phyloP scores from a whole-genome alignment of 2,888 invertebrate species.

The Pheosia gnoma region DNA sequence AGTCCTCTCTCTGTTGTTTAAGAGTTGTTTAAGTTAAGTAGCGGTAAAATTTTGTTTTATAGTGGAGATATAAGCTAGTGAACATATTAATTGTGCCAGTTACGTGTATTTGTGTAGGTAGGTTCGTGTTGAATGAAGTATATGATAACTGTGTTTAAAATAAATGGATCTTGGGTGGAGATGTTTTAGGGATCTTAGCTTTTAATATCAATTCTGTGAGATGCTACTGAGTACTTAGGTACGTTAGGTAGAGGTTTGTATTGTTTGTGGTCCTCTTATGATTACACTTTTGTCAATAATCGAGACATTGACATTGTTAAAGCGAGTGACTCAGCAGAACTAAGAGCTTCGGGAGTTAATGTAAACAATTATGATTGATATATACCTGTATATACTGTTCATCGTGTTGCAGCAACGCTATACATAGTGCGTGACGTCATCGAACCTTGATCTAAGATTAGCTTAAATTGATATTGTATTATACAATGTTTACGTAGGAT shows the following conservation, averaged over 20 bases:
- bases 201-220: constrained; percentile 34
- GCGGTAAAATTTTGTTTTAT: constrained; percentile 77
- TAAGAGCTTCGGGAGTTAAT: constrained; percentile 24
- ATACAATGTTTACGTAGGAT: constrained; percentile 30
- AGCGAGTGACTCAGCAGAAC: constrained; percentile 37
- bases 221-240: constrained; percentile 12
- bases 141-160: constrained; percentile 59
- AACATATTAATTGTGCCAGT: constrained; percentile 75
- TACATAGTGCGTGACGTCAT: constrained; percentile 38
- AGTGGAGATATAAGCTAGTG: constrained; percentile 66
- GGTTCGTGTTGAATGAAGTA: constrained; percentile 56
- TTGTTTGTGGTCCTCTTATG: constrained; percentile 29
- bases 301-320: constrained; percentile 42
- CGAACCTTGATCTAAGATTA: constrained; percentile 41
- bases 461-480: constrained; percentile 40
- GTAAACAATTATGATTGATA: constrained; percentile 35
- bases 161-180: constrained; percentile 45
- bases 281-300: constrained; percentile 37
- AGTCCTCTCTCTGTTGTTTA: constrained; percentile 76
- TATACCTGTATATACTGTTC: constrained; percentile 33
- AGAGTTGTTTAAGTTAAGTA: constrained; percentile 74
- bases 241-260: not conserved
- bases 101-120: constrained; percentile 52
- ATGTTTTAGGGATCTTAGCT: constrained; percentile 35
- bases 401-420: constrained; percentile 24